Base-by-base conservation (phyloP, 2,113 vertebrate species). In the Bos taurus region DNA sequence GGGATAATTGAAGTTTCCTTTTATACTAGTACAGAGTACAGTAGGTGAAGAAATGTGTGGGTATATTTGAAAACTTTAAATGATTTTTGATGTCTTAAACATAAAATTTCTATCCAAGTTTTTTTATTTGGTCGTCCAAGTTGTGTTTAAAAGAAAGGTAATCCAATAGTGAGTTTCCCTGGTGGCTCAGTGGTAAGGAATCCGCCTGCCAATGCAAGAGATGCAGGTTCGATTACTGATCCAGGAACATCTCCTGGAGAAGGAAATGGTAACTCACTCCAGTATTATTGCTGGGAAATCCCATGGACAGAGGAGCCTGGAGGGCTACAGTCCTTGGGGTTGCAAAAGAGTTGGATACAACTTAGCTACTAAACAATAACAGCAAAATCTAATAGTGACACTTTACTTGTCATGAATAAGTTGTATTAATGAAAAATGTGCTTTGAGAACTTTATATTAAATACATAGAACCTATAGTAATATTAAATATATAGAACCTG, bases 391-490 rank as follows among this genome's bases (percentile, higher is more conserved):
- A 88, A 36, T 82, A 60, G 7, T 89, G 4, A 21, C 67, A 94
- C 36, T 46, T 88, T 21, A 26, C 3, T 97, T 93, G 36, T 95
- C 26, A 91, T 36, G 19, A 85, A 52, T 91, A 88, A 93, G 48
- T 92, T 96, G 92, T 1, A 36, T 93, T 93, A 94, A 80, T 95
- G n/a, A 95, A 97, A 93, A 50, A 43, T 82, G 2, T 82, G 3
- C 40, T n/a, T 5, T 90, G n/a, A 23, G 4, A 87, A n/a, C 19
- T 95, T 97, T 96, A 86, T 30, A 50, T 92, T 82, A 88, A n/a
- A 30, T 85, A 93, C 28, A 12, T 25, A 92, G 40, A 81, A 46
- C 1, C 23, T 91, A 80, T 93, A 96, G 33, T 94, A 59, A 23
- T 85, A 50, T 90, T 85, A 87, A 28, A 19, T 91, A 89, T 43